Evolutionary conservation across 1,140 invertebrate genomes (phyloP), one percentile per base, ranked within the genome.

Genomic region (Hormaphis cornu): DNA sequence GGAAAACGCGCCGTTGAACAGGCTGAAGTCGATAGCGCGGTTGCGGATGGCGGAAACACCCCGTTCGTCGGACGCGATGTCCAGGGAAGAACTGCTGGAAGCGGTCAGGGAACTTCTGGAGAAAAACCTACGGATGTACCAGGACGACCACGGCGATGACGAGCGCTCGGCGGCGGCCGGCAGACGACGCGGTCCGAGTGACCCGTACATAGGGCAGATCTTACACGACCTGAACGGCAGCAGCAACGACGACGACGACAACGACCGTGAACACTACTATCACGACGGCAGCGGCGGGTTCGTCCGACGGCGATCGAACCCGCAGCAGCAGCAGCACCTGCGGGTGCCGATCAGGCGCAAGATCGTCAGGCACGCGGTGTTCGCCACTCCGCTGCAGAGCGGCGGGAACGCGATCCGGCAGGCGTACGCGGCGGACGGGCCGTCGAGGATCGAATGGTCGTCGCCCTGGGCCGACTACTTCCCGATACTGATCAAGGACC

Each of bases 401-500:
- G 5, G 42, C 2, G 20, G 20, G 1, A 44, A 37, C 48, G 28
- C 24, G 3, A n/a, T 6, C 46, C n/a, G n/a, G n/a, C n/a, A n/a
- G n/a, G n/a, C n/a, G n/a, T n/a, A n/a, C n/a, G n/a, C n/a, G n/a
- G n/a, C n/a, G n/a, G 22, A 30, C 26, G 10, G 18, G 18, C 7
- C 12, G 12, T 52, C 22, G 14, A 61, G 54, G 20, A 50, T 59
- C 35, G n/a, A 56, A n/a, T 61, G 70, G 58, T 3, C 16, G 14
- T 71, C 70, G 10, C 71, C 71, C 8, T 70, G 46, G 26, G 69
- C 69, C 58, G 48, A 72, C 56, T 76, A 80, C 48, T 84, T 84
- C 73, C 83, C 83, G 16, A 76, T 84, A 44, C 75, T 82, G 20
- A 79, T 83, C 33, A 82, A 80, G 76, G 82, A 83, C 74, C 82